These are phyloP conservation scores for Drosophila parvula DNA, from an alignment of 1,140 invertebrate species.

Conservation along the genomic window DNA sequence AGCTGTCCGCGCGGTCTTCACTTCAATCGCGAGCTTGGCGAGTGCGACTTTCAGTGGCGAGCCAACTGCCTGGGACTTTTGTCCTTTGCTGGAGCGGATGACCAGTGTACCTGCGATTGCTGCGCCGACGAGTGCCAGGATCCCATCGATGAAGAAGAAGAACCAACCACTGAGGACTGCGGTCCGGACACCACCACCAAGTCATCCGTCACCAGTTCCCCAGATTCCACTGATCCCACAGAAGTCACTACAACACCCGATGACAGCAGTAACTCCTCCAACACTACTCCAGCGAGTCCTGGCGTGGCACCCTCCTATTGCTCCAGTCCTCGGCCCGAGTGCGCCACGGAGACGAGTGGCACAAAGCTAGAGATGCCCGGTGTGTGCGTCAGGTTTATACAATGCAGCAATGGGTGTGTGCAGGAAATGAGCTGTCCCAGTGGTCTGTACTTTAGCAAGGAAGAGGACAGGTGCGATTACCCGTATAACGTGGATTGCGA, in stretches of 20 bases:
- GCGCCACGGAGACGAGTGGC: conserved; percentile 16
- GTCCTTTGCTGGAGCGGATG: conserved; percentile 32
- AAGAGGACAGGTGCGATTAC: conserved; percentile 17
- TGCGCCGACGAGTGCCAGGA: conserved; percentile 55
- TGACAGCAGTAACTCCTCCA: not conserved
- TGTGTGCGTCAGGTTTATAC: conserved; percentile 47
- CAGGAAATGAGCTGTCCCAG: conserved; percentile 50
- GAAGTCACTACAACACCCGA: conserved; percentile 2
- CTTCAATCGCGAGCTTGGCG: conserved; percentile 57
- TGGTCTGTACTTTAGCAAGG: conserved; percentile 47
- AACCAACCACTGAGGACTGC: conserved; percentile 17
- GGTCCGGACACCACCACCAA: conserved; percentile 9
- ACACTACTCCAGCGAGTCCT: conserved; percentile 16
- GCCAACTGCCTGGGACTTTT: conserved; percentile 49
- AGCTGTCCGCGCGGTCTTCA: conserved; percentile 63
- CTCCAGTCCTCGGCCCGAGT: conserved; percentile 19
- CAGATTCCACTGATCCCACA: conserved; percentile 9
- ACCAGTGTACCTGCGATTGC: conserved; percentile 56
- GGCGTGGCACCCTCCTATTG: conserved; percentile 40
- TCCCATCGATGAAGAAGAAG: not conserved
- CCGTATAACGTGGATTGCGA: conserved; percentile 46
- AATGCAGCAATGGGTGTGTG: conserved; percentile 54
- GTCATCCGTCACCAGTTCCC: not conserved
- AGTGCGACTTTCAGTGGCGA: conserved; percentile 71
- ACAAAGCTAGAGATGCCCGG: conserved; percentile 26